Conservation (phyloP, 2,888 invertebrate species). For the Sepiola atlantica region DNA sequence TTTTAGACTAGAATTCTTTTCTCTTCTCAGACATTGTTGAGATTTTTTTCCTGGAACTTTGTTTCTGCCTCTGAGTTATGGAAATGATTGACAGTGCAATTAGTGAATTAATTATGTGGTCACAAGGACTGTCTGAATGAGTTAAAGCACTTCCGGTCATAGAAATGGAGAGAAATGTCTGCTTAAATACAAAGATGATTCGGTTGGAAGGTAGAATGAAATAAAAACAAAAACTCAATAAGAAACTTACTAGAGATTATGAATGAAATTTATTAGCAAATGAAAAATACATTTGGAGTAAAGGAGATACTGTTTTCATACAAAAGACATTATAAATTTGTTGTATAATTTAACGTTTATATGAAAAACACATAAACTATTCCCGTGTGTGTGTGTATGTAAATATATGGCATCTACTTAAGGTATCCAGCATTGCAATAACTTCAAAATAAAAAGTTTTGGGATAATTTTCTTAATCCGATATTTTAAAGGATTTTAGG, state of each 20-base stretch:
- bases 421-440: no score
- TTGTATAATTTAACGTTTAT: no score
- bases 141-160: conserved; percentile 5
- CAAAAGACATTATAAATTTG: no score
- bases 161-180: background rate
- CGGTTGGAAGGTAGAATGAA: background rate
- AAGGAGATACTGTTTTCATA: no score
- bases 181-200: background rate
- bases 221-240: background rate
- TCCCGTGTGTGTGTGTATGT: no score
- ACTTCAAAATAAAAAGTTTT: no score
- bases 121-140: background rate
- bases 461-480: no score
- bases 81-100: conserved; percentile 20
- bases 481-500: no score
- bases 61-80: conserved; percentile 18
- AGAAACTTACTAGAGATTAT: background rate
- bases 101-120: background rate
- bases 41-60: background rate
- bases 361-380: no score
- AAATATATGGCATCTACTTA: no score
- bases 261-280: no score
- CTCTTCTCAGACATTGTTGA: background rate
- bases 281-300: no score
- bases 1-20: background rate